These are phyloP conservation scores for Apantesis nais DNA, from an alignment of 2,888 invertebrate species.

Conservation along the genomic window DNA sequence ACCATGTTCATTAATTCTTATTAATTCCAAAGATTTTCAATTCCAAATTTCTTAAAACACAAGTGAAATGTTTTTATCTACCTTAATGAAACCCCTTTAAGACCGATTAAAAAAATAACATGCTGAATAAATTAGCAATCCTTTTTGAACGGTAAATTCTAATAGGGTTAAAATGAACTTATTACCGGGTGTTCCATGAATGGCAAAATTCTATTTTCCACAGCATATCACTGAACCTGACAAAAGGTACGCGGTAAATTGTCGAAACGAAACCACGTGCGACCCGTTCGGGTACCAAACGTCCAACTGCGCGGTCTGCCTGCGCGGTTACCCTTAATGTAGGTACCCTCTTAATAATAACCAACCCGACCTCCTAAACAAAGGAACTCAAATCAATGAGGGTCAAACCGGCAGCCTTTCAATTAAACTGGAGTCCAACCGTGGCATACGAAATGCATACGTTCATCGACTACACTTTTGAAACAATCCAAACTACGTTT, in stretches of 20 bases:
- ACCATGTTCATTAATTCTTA: background rate
- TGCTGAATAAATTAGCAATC: constrained; percentile 21
- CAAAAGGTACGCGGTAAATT: constrained; percentile 70
- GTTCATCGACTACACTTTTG: constrained; percentile 62
- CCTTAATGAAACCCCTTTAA: constrained; percentile 7
- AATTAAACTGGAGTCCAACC: constrained; percentile 48
- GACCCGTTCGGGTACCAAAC: constrained; percentile 63
- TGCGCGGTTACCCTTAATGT: constrained; percentile 74
- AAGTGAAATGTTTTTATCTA: constrained; percentile 1
- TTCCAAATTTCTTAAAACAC: no score
- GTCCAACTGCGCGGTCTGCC: constrained; percentile 75
- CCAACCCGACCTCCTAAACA: constrained; percentile 76
- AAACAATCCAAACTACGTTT: constrained; percentile 69
- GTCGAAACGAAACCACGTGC: constrained; percentile 71
- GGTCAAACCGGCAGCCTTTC: constrained; percentile 58
- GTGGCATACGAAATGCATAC: constrained; percentile 55
- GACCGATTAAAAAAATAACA: constrained; percentile 18
- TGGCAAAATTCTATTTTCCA: constrained; percentile 62
- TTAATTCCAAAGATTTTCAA: background rate
- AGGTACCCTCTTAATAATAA: constrained; percentile 74
- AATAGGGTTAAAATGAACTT: constrained; percentile 31
- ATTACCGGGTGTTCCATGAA: constrained; percentile 52
- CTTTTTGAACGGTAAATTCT: constrained; percentile 23
- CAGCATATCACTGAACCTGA: constrained; percentile 66
- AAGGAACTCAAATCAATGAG: constrained; percentile 79